phyloP scores from a whole-genome alignment of 2,888 invertebrate genomes.

The Tipula helvola region DNA sequence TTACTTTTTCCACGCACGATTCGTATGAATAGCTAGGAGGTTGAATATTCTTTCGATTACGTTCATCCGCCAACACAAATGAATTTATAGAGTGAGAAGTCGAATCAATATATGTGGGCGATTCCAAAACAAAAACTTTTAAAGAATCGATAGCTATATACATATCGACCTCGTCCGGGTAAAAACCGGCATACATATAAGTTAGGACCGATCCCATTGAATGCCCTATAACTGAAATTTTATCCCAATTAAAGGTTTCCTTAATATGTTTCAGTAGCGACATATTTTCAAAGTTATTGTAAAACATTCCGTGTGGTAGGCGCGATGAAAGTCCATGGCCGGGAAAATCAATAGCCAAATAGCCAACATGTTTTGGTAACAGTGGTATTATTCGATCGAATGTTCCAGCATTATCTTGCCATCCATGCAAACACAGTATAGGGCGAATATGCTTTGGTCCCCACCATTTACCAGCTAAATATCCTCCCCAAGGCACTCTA shows the following conservation, averaged over 20 bases:
- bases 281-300: conserved; percentile 33
- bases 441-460: conserved; percentile 47
- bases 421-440: conserved; percentile 60
- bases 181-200: conserved; percentile 49
- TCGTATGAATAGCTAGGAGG: conserved; percentile 50
- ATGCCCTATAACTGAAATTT: conserved; percentile 54
- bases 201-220: conserved; percentile 53
- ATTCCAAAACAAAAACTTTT: conserved; percentile 21
- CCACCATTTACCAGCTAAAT: conserved; percentile 55
- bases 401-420: conserved; percentile 69
- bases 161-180: conserved; percentile 35
- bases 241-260: conserved; percentile 55
- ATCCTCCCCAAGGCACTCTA: conserved; percentile 50
- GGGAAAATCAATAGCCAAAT: conserved; percentile 53
- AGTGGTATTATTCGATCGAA: conserved; percentile 56
- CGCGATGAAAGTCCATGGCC: conserved; percentile 61
- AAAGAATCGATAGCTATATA: conserved; percentile 31
- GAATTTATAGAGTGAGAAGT: not conserved
- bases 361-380: conserved; percentile 38
- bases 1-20: conserved; percentile 45
- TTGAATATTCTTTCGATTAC: conserved; percentile 30
- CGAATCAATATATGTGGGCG: not conserved
- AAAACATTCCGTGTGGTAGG: conserved; percentile 45
- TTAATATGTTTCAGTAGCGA: conserved; percentile 43
- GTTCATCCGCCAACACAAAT: conserved; percentile 34